phyloP scores from a whole-genome alignment of 2,888 invertebrate genomes.

The Pantelozetes paolii region DNA sequence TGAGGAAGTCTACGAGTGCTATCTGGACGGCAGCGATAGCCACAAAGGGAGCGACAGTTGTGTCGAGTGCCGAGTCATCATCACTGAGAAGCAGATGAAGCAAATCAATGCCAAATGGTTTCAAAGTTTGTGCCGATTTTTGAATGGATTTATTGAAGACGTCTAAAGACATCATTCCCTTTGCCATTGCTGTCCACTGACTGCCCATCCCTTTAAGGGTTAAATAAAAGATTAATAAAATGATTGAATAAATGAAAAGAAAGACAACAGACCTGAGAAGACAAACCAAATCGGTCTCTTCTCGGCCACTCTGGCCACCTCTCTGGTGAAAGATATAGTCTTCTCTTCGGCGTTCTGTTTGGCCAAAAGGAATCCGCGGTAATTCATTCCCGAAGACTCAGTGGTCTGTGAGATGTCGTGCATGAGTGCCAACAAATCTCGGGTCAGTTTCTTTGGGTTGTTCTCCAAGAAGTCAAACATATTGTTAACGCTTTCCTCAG shows the following conservation, averaged over 20 bases:
- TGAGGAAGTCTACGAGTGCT: conserved; percentile 83
- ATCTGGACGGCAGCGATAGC: conserved; percentile 95
- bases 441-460: conserved; percentile 59
- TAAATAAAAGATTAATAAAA: neutral
- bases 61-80: conserved; percentile 71
- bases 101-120: conserved; percentile 76
- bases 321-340: conserved; percentile 48
- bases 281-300: conserved; percentile 86
- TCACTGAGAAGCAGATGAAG: conserved; percentile 70
- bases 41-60: conserved; percentile 73
- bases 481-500: conserved; percentile 67
- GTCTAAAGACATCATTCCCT: conserved; percentile 74
- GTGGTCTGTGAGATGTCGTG: conserved; percentile 64
- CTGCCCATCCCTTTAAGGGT: conserved; percentile 70
- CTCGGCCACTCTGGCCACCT: conserved; percentile 54
- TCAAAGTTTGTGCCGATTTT: conserved; percentile 69
- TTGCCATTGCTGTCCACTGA: conserved; percentile 95
- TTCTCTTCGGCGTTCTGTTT: conserved; percentile 39
- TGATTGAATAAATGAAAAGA: neutral
- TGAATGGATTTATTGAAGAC: conserved; percentile 72
- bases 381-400: conserved; percentile 43
- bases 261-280: conserved; percentile 68
- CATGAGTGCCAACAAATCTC: conserved; percentile 70
- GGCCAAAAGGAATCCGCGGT: conserved; percentile 43
- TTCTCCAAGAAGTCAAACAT: conserved; percentile 60